phyloP scores from a whole-genome alignment of 2,888 invertebrate species.

The Torymus aiolomorphi region DNA sequence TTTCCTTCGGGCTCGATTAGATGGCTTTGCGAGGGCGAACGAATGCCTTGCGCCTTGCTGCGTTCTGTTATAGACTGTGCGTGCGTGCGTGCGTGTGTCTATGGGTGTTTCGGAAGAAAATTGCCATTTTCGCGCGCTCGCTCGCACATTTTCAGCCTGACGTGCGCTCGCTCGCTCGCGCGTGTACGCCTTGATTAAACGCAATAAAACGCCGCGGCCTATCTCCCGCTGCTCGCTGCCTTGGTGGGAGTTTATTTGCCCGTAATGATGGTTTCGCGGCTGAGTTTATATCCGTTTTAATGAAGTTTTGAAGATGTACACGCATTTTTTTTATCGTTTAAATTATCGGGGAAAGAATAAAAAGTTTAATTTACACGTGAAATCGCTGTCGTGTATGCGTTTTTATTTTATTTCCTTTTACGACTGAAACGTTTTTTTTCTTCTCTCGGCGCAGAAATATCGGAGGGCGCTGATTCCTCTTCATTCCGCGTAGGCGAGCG shows the following conservation, averaged over 20 bases:
- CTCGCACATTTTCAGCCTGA: conserved; percentile 39
- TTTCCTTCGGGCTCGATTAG: conserved; percentile 59
- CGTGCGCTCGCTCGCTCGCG: not conserved
- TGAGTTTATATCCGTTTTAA: not conserved
- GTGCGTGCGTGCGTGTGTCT: too few relatives aligned
- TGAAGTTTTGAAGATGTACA: too few relatives aligned
- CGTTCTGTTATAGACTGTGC: not conserved
- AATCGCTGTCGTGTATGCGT: too few relatives aligned
- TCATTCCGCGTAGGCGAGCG: too few relatives aligned
- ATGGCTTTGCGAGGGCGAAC: conserved; percentile 31
- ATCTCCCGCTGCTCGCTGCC: not conserved
- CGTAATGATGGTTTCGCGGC: conserved; percentile 21
- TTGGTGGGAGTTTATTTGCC: conserved; percentile 2
- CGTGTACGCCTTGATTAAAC: conserved; percentile 44
- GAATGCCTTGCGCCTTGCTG: not conserved
- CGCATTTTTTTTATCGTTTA: too few relatives aligned
- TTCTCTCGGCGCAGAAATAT: too few relatives aligned
- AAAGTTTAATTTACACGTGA: too few relatives aligned
- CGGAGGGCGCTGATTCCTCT: too few relatives aligned
- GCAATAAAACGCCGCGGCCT: conserved; percentile 20
- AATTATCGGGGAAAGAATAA: too few relatives aligned
- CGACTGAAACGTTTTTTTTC: too few relatives aligned
- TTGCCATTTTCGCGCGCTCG: conserved; percentile 50
- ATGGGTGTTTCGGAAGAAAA: conserved; percentile 29
- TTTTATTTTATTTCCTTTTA: too few relatives aligned